Evolutionary conservation across 2,797 vertebrate species (phyloP), one percentile per base, ranked within the genome.

Genomic region (Rallus crepitans): DNA sequence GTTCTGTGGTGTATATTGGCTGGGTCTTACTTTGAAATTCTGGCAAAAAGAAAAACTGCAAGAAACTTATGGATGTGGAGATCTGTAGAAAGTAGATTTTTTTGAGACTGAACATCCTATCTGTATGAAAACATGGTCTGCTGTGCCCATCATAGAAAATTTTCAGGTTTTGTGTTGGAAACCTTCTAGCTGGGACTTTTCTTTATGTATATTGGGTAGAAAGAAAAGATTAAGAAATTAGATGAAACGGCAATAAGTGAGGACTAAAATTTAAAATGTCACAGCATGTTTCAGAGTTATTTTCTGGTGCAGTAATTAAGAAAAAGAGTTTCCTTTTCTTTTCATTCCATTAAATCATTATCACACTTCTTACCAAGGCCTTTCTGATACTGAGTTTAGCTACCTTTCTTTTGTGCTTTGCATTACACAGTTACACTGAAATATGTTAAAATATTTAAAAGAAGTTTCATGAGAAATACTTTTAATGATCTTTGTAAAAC

Each of bases 1-100:
- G 15, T 82, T 72, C 55, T 56, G 0, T 4, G 13, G 37, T 47
- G 12, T 78, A 8, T 27, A 48, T 81, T 78, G n/a, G 64, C 39
- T 65, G 59, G 4, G 15, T 64, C 11, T 57, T n/a, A 47, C 20
- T 83, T 87, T 50, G 39, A 87, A 91, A 73, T 83, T 53, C 39
- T 53, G 35, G 11, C 23, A 45, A 52, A 76, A 92, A 60, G 52
- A 12, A 39, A 80, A 87, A 33, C 20, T 39, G 21, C 10, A 27
- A 60, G 68, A 47, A 70, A 60, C 1, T 15, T 23, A 14, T 0
- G 3, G 57, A 37, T 6, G 66, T 65, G 3, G 0, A 53, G 28
- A 50, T 39, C 24, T 35, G 12, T 40, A 82, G 53, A 72, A 89
- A 61, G 5, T 8, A 23, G 11, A 16, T 84, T 42, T 70, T 12